phyloP scores from a whole-genome alignment of 2,888 invertebrate genomes.

The Heteromyza rotundicornis region DNA sequence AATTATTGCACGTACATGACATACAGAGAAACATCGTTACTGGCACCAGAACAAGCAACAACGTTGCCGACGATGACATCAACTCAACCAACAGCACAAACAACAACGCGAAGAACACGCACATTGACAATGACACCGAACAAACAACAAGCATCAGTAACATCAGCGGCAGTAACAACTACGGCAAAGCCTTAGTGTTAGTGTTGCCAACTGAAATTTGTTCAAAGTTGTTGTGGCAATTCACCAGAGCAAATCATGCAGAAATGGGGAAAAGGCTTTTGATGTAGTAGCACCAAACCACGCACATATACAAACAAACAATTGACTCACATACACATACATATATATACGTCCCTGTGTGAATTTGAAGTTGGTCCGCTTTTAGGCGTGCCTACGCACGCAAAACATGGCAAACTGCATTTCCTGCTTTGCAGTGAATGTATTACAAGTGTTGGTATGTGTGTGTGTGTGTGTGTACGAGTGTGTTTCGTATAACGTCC shows the following conservation, averaged over 20 bases:
- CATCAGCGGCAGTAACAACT: background rate
- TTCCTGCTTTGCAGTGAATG: no score
- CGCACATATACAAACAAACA: background rate
- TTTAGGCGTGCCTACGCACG: constrained; percentile 7
- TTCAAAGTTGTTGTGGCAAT: background rate
- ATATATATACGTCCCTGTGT: background rate
- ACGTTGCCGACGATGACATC: no score
- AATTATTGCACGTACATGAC: background rate
- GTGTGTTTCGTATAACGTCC: no score
- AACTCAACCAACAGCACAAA: no score
- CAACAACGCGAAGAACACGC: background rate
- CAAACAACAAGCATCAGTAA: background rate
- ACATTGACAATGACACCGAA: constrained; percentile 8
- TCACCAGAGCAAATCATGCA: background rate
- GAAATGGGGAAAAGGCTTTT: background rate
- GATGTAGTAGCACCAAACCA: background rate
- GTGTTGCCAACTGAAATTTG: background rate
- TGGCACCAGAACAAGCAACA: background rate
- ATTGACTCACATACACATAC: background rate
- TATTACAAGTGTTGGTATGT: no score
- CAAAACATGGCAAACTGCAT: no score
- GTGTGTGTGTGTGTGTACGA: no score
- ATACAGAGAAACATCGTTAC: no score
- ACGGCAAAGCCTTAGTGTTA: background rate
- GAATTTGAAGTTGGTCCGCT: background rate